Base-by-base conservation (phyloP, 2,888 invertebrate genomes). In the Diplazon laetatorius region DNA sequence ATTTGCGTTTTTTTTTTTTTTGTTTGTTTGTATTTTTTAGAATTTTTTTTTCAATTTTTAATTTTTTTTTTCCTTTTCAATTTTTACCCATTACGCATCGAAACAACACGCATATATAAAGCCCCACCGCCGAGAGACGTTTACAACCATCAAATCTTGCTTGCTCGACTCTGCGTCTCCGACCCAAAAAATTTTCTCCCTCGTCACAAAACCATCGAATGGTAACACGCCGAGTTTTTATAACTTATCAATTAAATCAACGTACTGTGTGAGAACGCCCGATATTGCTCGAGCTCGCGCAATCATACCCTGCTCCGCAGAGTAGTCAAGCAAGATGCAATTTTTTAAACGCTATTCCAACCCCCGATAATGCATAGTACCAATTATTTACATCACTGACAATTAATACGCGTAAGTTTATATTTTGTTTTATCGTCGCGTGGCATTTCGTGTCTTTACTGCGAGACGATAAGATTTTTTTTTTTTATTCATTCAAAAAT, bases 381-480 rank as follows among this genome's bases (percentile, higher is more conserved):
- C 42, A 62, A 63, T 71, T 71, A 63, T 72, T 70, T 66, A 65
- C 60, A 66, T 71, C 74, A 74, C 70, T 68, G 71, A 70, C 70
- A 48, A 39, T 66, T 22, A 68, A 37, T 66, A 66, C 48, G 37
- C 44, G 39, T 55, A 44, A 70, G 60, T 79, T 37, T 62, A 22
- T 70, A 30, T 30, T 30, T 30, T 30, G 2, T 30, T 66, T 16
- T 62, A 6, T 52, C 20, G 20, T 52, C 22, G 35, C 39, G 50
- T 63, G 76, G 76, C 82, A 71, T 80, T 59, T 82, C 79, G 85
- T 63, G 39, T 44, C 60, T 52, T 59, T 55, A 66, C 60, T 46
- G 52, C 65, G 70, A 60, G 66, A 73, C 57, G 73, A 78, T 71
- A 66, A 52, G 62, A 35, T 48, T 70, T 44, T 35, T n/a, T 70